These are phyloP conservation scores for Campoplex nolae DNA, from an alignment of 2,888 invertebrate species.

Conservation along the genomic window DNA sequence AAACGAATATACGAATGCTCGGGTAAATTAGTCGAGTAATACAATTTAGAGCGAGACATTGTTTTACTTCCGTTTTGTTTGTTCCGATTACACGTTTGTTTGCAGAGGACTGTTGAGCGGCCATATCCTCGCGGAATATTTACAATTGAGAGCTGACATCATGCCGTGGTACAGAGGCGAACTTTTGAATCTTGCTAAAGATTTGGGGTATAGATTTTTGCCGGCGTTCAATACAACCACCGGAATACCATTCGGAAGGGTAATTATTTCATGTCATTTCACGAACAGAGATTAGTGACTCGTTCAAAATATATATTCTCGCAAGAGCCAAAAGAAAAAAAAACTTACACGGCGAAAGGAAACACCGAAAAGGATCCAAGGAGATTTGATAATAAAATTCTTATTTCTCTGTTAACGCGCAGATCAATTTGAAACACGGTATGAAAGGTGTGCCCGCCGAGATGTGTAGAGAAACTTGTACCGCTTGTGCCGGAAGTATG, in stretches of 20 bases:
- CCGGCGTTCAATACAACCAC: conserved; percentile 99
- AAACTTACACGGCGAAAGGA: neutral
- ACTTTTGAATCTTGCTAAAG: conserved; percentile 94
- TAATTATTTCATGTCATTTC: conserved; percentile 81
- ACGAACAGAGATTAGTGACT: too few relatives aligned
- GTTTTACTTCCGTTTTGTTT: neutral
- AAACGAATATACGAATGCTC: conserved; percentile 98
- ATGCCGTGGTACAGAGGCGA: conserved; percentile 95
- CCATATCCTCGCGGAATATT: conserved; percentile 94
- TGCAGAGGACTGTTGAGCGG: conserved; percentile 95
- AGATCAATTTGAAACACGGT: conserved; percentile 93
- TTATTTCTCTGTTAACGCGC: conserved; percentile 72
- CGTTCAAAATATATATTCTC: too few relatives aligned
- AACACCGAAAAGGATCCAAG: too few relatives aligned
- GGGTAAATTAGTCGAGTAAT: conserved; percentile 88
- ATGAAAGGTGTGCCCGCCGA: conserved; percentile 91
- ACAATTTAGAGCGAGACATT: neutral
- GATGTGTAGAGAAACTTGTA: conserved; percentile 95
- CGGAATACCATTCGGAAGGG: conserved; percentile 98
- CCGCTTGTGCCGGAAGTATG: conserved; percentile 99
- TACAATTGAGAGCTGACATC: conserved; percentile 91
- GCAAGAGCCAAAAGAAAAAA: neutral
- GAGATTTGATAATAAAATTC: neutral
- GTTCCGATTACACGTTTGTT: conserved; percentile 62
- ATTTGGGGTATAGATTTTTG: conserved; percentile 95